Base-by-base conservation (phyloP, 2,888 invertebrate species). In the Drosophila pegasa region DNA sequence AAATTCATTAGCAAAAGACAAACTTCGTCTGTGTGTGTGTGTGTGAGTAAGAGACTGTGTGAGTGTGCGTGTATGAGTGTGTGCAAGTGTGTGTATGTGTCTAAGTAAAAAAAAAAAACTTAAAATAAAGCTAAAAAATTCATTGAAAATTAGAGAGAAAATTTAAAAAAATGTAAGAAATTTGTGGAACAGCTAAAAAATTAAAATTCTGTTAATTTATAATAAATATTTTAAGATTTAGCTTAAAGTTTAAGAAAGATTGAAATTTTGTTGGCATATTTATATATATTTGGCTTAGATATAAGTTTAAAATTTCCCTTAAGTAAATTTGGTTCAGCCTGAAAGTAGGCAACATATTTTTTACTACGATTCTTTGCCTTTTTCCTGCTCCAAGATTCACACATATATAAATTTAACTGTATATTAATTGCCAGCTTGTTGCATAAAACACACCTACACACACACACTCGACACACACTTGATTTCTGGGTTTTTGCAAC, bases 401-500 rank as follows among this genome's bases (percentile, higher is more conserved):
- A 22, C 14, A 20, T 41, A 25, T 22, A 27, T 12, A 27, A n/a
- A n/a, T n/a, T 51, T 47, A 16, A 12, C 12, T 14, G 27, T 38
- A 16, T 31, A 20, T 18, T 2, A 40, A 62, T 35, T 48, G 38
- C 40, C 56, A 60, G 69, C 54, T 38, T 50, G 62, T 63, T 50
- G 35, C 31, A 29, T 29, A 18, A 37, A 25, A 20, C 14, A 33
- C 35, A 47, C 33, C 35, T 10, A 14, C 50, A 33, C 12, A 18
- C 22, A 38, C 8, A 66, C 22, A 51, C 14, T 43, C n/a, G 22
- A 66, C 43, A 64, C 27, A 65, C 50, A 31, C 20, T 35, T 35
- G 9, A 45, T 79, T 78, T 79, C 65, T 71, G 72, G 65, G 60
- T 77, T 82, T 82, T 81, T 78, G 65, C 65, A 54, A 65, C 47